A percentile compares a stretch with the other conserved stretches of the same genome.
These are phyloP conservation scores for Balaenoptera acutorostrata DNA, from an alignment of 2,113 vertebrate species.

Conservation along the genomic window DNA sequence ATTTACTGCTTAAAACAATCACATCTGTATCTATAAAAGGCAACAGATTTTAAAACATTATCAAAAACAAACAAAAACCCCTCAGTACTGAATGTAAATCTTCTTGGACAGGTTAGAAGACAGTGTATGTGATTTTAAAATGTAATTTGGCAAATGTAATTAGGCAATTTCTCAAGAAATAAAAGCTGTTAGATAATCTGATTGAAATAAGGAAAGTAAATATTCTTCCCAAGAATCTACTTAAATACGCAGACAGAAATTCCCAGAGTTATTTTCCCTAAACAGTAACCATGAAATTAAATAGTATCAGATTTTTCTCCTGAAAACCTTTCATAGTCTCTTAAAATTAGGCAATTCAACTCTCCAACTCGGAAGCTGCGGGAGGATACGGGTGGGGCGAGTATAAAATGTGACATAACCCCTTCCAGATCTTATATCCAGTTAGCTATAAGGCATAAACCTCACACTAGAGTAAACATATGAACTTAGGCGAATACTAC, in stretches of 20 bases:
- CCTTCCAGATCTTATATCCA: neutral
- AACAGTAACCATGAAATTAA: neutral
- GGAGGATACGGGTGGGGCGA: accelerated
- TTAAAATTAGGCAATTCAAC: neutral
- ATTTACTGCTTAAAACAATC: neutral
- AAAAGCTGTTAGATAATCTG: neutral
- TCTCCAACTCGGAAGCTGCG: neutral
- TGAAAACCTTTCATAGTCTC: neutral
- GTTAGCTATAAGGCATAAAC: neutral
- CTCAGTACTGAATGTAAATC: neutral
- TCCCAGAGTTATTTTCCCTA: neutral
- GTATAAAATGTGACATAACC: neutral
- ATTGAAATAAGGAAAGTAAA: neutral
- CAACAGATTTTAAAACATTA: neutral
- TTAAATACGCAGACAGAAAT: neutral
- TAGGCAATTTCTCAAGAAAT: constrained; percentile 23
- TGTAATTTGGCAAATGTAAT: neutral
- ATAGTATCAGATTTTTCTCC: neutral
- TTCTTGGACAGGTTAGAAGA: neutral
- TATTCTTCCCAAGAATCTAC: neutral
- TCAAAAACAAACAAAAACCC: neutral
- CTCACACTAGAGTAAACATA: neutral
- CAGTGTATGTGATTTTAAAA: neutral
- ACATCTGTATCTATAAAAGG: neutral
- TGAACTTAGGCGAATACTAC: accelerated